Percentiles rank a stretch among this genome's conserved stretches.
These are phyloP conservation scores for Coenobita brevimanus DNA, from an alignment of 1,140 invertebrate genomes.

Conservation along the genomic window DNA sequence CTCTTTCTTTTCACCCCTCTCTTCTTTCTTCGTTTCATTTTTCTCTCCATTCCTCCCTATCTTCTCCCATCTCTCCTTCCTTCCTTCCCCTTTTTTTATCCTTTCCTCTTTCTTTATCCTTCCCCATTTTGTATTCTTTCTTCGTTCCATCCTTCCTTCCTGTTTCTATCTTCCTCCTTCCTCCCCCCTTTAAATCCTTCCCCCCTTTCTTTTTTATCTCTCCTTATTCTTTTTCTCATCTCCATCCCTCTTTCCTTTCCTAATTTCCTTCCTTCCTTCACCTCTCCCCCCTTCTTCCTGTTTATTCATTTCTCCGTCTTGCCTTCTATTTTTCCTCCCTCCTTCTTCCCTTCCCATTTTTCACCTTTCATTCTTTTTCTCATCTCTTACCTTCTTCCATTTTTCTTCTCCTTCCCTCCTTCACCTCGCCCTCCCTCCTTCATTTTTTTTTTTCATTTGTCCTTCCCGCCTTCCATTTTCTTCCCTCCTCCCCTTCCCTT, in stretches of 20 bases:
- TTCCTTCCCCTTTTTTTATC: no score
- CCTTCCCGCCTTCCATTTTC: no score
- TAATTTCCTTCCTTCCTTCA: background rate
- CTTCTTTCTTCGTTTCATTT: no score
- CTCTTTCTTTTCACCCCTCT: no score
- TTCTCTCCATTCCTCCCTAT: no score
- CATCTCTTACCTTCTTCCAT: background rate
- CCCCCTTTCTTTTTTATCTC: background rate
- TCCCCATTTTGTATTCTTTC: no score
- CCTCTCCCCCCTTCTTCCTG: background rate
- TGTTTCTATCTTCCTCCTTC: background rate
- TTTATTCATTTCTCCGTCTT: background rate
- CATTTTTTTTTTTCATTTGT: no score
- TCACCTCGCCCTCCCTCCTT: no score
- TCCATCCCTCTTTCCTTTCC: background rate
- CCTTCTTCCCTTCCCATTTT: background rate
- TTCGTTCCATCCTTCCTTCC: background rate
- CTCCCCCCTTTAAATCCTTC: background rate
- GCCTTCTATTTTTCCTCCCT: background rate
- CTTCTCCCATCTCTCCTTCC: background rate
- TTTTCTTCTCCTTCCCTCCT: no score
- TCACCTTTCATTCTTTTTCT: background rate
- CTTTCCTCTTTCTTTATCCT: no score
- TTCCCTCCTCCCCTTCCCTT: no score
- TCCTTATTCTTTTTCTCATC: background rate